Evolutionary conservation across 2,113 vertebrate genomes (phyloP), one percentile per base, ranked within the genome.

Genomic region (human): DNA sequence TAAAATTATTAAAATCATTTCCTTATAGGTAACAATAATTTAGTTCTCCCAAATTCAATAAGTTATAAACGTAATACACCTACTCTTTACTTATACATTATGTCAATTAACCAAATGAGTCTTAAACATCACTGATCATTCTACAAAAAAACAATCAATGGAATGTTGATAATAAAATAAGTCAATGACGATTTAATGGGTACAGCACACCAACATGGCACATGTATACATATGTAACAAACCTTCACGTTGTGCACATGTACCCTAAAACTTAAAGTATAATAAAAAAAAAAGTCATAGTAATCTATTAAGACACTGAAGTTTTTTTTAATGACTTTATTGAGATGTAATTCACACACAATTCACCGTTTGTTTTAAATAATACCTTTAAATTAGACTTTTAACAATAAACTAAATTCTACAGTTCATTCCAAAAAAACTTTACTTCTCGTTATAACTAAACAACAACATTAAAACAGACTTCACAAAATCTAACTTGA

Each of bases 371-470:
- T 76, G 1, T 35, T 96, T 92, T 76, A 73, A 68, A 68, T 32
- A 68, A 81, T 0, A 90, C 3, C 20, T 91, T 91, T 55, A 80
- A 95, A 78, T 32, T 61, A 88, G 32, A 38, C 35, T 89, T 64
- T 72, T 72, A 81, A 92, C 72, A 94, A 75, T 76, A 43, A 95
- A 94, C 14, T 78, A 91, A 70, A 89, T 18, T 80, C 9, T 38
- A 76, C 0, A 78, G 50, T 40, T 81, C 76, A 90, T 50, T 88
- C 93, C 9, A 68, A 14, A 88, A 64, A 72, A 73, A 22, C 50
- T 96, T 94, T 80, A 79, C 57, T 95, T 94, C 61, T 88, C 38
- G 66, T 43, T 89, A 61, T 48, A 94, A 82, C 20, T 55, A 10
- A 89, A 43, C 3, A 96, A 95, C 32, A 86, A 70, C 55, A 75